Evolutionary conservation across 2,113 vertebrate species (phyloP).

Genomic region (Ptilonorhynchus violaceus): DNA sequence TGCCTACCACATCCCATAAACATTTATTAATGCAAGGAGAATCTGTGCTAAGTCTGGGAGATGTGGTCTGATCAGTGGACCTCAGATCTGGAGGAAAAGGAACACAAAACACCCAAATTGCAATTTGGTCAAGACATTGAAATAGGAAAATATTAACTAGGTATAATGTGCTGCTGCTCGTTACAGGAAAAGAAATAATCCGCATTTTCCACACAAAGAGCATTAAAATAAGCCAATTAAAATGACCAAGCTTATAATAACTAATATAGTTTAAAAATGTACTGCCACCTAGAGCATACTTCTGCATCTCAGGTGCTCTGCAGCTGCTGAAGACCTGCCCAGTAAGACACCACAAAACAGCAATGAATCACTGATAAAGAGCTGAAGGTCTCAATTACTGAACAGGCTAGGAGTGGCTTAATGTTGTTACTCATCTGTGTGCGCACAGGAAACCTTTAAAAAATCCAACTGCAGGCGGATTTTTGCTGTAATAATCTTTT

Average conservation of each 20-base stretch:
- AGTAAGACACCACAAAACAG: not conserved
- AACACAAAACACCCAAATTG: not conserved
- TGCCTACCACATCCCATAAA: not conserved
- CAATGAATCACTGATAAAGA: not conserved
- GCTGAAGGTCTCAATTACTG: not conserved
- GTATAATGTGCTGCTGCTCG: not conserved
- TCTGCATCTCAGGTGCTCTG: not conserved
- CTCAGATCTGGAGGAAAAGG: not conserved
- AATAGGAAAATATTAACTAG: not conserved
- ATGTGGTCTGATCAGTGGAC: not conserved
- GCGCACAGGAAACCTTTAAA: not conserved
- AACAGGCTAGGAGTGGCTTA: not conserved
- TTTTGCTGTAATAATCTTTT: not conserved
- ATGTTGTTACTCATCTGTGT: not conserved
- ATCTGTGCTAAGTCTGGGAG: not conserved
- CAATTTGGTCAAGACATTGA: not conserved
- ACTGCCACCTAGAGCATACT: slow-evolving; percentile 32
- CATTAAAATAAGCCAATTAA: not conserved
- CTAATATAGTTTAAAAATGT: slow-evolving; percentile 2
- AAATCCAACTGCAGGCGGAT: not conserved
- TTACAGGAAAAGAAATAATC: not conserved
- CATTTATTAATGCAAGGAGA: not conserved
- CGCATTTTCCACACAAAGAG: not conserved
- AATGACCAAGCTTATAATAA: not conserved
- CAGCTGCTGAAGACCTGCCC: not conserved